A percentile compares a stretch with the other conserved stretches of the same genome.
These are phyloP conservation scores for Phalangium opilio DNA, from an alignment of 2,888 invertebrate genomes.

Conservation along the genomic window DNA sequence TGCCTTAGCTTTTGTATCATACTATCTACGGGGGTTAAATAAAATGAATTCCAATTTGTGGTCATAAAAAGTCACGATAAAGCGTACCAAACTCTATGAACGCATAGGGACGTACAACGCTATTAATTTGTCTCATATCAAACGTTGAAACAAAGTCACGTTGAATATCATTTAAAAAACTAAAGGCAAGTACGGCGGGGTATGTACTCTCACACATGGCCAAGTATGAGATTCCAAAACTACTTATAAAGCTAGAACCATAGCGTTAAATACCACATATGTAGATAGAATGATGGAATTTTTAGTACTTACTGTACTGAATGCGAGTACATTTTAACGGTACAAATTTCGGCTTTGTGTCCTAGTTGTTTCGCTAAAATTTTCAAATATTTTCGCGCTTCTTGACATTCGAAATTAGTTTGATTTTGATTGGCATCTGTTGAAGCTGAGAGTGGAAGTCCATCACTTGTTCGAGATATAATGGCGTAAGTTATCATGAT, in stretches of 20 bases:
- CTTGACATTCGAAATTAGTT: conserved; percentile 26
- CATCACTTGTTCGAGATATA: conserved; percentile 27
- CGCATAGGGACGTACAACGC: conserved; percentile 32
- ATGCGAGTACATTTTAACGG: conserved; percentile 27
- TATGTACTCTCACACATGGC: conserved; percentile 32
- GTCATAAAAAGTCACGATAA: not conserved
- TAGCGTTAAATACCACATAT: not conserved
- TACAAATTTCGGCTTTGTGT: conserved; percentile 31
- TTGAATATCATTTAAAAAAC: conserved; percentile 34
- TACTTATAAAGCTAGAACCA: conserved; percentile 27
- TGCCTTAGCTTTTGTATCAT: conserved; percentile 24
- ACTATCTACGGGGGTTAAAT: conserved; percentile 24
- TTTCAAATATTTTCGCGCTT: conserved; percentile 28
- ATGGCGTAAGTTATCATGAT: conserved; percentile 25
- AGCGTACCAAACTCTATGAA: conserved; percentile 35
- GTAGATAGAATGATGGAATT: too few relatives aligned
- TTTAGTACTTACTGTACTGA: conserved; percentile 30
- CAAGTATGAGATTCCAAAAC: conserved; percentile 30
- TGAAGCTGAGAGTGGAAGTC: conserved; percentile 29
- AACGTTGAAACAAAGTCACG: conserved; percentile 32
- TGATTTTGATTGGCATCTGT: conserved; percentile 27
- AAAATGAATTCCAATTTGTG: not conserved
- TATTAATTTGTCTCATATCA: conserved; percentile 27
- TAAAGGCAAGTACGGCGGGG: conserved; percentile 33
- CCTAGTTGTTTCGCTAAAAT: conserved; percentile 27